phyloP scores from a whole-genome alignment of 1,140 invertebrate genomes.

The Heterodera carotae region DNA sequence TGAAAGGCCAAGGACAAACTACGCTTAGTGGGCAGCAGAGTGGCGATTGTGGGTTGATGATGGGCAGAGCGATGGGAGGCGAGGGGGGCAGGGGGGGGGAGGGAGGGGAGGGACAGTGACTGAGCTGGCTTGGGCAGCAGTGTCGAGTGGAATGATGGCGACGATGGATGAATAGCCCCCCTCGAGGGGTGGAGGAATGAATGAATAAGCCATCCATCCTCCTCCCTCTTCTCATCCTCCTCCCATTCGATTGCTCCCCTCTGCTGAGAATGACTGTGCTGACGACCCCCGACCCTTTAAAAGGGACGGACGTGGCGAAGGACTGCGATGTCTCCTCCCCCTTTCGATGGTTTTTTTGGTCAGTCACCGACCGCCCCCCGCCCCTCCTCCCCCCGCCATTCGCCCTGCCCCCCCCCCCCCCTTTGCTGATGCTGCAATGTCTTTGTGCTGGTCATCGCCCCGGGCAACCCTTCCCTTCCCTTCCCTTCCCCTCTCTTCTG shows the following conservation, averaged over 20 bases:
- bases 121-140: no score
- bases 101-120: no score
- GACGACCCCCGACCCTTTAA: conserved; percentile 1
- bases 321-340: neutral
- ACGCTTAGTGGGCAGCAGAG: neutral
- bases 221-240: neutral
- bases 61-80: neutral
- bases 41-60: neutral
- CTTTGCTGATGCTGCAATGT: neutral
- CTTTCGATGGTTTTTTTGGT: neutral
- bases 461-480: conserved; percentile 5
- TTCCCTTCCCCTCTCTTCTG: no score
- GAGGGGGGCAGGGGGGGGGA: no score
- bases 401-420: no score
- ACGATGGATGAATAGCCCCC: neutral
- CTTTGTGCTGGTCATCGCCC: conserved; percentile 13
- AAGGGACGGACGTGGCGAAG: neutral
- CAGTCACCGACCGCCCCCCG: conserved; percentile 3
- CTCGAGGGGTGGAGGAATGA: neutral
- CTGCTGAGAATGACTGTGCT: neutral
- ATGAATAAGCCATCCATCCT: neutral
- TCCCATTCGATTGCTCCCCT: neutral
- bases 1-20: neutral
- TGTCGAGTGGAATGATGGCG: no score
- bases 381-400: neutral